Conservation (phyloP, 2,888 invertebrate species). For the Germaria angustata region DNA sequence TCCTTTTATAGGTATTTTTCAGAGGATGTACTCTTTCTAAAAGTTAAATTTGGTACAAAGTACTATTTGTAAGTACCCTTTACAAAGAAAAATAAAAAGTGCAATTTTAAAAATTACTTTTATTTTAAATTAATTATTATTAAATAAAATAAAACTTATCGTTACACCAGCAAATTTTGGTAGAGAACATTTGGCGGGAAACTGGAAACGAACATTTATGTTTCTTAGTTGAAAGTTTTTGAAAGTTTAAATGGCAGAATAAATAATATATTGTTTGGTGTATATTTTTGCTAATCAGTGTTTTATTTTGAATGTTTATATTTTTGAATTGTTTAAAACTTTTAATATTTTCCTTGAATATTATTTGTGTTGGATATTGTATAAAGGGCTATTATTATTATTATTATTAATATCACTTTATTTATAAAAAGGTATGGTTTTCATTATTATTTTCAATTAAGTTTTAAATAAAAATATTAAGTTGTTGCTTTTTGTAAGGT, state of each 20-base stretch:
- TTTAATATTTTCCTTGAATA: neutral
- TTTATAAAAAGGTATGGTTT: slow-evolving; percentile 28
- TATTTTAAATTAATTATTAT: no score
- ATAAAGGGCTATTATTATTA: slow-evolving; percentile 37
- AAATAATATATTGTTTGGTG: neutral
- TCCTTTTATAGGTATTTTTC: no score
- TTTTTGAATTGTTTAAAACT: neutral
- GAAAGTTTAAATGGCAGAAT: neutral
- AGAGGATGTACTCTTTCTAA: no score
- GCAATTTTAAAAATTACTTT: no score
- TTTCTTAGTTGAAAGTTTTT: neutral
- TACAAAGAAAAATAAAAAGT: no score
- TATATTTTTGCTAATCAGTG: slow-evolving; percentile 25
- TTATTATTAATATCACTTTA: slow-evolving; percentile 32
- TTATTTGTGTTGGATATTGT: slow-evolving; percentile 48
- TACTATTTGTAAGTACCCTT: no score
- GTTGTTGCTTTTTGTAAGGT: slow-evolving; percentile 61
- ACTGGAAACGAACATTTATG: no score
- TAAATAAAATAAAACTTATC: no score
- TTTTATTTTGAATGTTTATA: slow-evolving; percentile 31
- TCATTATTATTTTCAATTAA: slow-evolving; percentile 33
- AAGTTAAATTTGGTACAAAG: no score
- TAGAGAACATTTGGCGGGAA: neutral
- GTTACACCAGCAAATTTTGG: no score
- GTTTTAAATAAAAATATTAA: slow-evolving; percentile 41